Base-by-base conservation (phyloP, 1,140 invertebrate genomes). In the Drosophila nigrodunni region DNA sequence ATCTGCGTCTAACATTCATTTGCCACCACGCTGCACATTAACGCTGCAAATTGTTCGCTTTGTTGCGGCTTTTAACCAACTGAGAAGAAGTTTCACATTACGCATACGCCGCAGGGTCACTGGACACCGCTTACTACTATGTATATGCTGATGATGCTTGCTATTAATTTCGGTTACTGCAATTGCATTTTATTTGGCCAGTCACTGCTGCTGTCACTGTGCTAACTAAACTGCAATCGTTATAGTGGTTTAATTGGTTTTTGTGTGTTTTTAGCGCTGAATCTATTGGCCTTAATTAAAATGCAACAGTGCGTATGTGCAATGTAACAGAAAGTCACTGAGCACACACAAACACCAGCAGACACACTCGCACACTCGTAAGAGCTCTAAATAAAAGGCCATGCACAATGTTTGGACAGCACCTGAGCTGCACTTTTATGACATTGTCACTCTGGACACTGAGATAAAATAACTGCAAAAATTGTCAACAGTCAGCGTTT, bases 211-310 rank as follows among this genome's bases (percentile, higher is more conserved):
- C 37, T 43, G 39, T 43, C 18, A 15, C 10, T 57, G 25, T 49
- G 65, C 39, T 8, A 64, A 25, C 25, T 58, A 43, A 30, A 43
- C 41, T 43, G 41, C n/a, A 43, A n/a, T 58, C 66, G 74, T 77
- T 88, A 80, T 87, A 83, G 80, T 88, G 83, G 83, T 88, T 88
- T 88, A 88, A 88, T 88, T 89, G 85, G 77, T 88, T 88, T 88
- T 80, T 68, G 66, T 68, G 71, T 80, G 77, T 78, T 86, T 64
- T 68, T 73, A 68, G 70, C 74, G 70, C 70, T 70, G 58, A 73
- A 87, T 88, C 77, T 88, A 88, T 88, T 78, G 69, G 30, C 61
- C 83, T 88, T 87, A 88, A 87, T 87, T 87, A 87, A 87, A 87
- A 87, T 71, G 83, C 83, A 88, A 82, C 83, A 80, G 83, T 88